Conservation (phyloP, 2,888 invertebrate genomes). For the Chaitophorus viminalis region DNA sequence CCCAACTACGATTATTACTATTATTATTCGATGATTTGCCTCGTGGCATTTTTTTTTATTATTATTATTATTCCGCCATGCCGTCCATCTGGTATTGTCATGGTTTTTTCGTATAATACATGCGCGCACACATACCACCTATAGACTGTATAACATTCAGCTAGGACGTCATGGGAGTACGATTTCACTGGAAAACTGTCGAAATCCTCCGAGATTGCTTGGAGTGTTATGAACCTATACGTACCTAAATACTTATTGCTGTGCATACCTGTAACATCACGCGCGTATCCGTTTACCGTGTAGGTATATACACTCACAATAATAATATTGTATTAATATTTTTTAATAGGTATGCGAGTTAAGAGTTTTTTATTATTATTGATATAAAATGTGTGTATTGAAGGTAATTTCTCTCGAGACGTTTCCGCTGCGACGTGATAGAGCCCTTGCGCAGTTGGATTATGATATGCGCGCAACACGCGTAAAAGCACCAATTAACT, state of each 20-base stretch:
- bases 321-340: no score
- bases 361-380: no score
- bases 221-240: no score
- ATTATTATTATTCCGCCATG: background rate
- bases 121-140: background rate
- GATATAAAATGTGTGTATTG: no score
- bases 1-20: background rate
- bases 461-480: no score
- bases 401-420: no score
- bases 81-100: background rate
- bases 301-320: background rate
- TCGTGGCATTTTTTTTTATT: background rate
- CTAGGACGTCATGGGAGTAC: background rate
- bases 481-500: no score
- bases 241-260: no score
- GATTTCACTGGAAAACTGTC: slow-evolving; percentile 11
- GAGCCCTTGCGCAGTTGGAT: no score
- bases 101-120: background rate
- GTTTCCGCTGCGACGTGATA: no score
- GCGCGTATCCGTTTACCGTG: background rate
- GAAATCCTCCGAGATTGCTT: background rate
- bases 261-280: no score
- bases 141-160: background rate
- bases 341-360: no score
- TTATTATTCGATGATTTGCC: slow-evolving; percentile 2